Percentiles rank a stretch among this genome's conserved stretches.
These are phyloP conservation scores for Creontiades dilutus DNA, from an alignment of 2,888 invertebrate genomes.

Conservation along the genomic window DNA sequence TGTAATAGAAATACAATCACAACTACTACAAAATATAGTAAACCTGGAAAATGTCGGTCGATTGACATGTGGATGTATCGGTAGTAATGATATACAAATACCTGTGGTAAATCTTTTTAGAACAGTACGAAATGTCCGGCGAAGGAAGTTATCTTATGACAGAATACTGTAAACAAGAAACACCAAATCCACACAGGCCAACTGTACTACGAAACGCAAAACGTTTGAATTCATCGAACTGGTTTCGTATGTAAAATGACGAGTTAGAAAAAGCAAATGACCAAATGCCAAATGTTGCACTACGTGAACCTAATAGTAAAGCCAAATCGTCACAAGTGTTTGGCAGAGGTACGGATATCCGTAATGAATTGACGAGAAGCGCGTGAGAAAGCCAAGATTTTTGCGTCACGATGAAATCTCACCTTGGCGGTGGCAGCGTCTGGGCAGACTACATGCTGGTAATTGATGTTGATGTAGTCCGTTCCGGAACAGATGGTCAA, in stretches of 20 bases:
- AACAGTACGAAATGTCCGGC: too few species aligned
- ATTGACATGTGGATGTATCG: not conserved
- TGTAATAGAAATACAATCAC: too few species aligned
- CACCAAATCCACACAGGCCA: not conserved
- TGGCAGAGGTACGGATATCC: not conserved
- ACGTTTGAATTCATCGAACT: not conserved
- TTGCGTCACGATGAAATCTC: slow-evolving; percentile 76
- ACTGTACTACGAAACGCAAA: not conserved
- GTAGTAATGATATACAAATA: not conserved
- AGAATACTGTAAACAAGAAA: not conserved
- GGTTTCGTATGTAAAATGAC: not conserved
- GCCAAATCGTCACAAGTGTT: slow-evolving; percentile 41
- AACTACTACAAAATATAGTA: too few species aligned
- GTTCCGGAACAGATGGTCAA: slow-evolving; percentile 98
- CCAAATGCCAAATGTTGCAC: not conserved
- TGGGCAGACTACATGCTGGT: slow-evolving; percentile 97
- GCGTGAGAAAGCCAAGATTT: not conserved
- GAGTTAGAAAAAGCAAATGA: slow-evolving; percentile 8
- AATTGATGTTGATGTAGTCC: slow-evolving; percentile 99
- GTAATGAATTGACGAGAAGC: not conserved
- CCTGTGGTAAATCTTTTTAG: too few species aligned
- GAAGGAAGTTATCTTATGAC: not conserved
- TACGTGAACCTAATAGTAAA: slow-evolving; percentile 21
- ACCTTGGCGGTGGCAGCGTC: slow-evolving; percentile 97
- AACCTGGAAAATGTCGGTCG: not conserved